Evolutionary conservation across 2,888 invertebrate species (phyloP).

Genomic region (Scaptomyza polygonia): DNA sequence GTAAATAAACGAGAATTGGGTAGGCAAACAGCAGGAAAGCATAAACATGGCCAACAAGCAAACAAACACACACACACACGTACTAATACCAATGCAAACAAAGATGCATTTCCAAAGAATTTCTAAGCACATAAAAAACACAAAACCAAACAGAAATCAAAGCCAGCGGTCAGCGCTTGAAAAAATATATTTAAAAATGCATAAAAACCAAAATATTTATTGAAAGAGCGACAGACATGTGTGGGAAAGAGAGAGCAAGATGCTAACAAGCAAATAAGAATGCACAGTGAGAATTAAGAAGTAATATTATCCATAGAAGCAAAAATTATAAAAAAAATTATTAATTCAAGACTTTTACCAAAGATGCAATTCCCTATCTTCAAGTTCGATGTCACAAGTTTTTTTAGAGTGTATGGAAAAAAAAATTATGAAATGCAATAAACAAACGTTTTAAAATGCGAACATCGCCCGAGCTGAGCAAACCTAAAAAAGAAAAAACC

Average conservation of each 20-base stretch:
- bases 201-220: slow-evolving; percentile 81
- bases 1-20: slow-evolving; percentile 73
- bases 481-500: slow-evolving; percentile 1
- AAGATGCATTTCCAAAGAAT: slow-evolving; percentile 76
- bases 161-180: slow-evolving; percentile 65
- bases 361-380: too few species aligned
- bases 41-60: slow-evolving; percentile 73
- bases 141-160: slow-evolving; percentile 43
- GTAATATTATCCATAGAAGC: too few species aligned
- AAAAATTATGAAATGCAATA: slow-evolving; percentile 47
- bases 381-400: background rate
- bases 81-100: slow-evolving; percentile 39
- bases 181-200: slow-evolving; percentile 77
- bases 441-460: slow-evolving; percentile 57
- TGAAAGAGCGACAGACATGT: slow-evolving; percentile 36
- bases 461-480: slow-evolving; percentile 58
- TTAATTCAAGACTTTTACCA: too few species aligned
- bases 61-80: slow-evolving; percentile 55
- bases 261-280: slow-evolving; percentile 59
- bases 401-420: slow-evolving; percentile 1
- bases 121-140: slow-evolving; percentile 70
- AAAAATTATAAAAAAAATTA: too few species aligned
- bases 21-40: slow-evolving; percentile 78
- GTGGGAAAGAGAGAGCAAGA: slow-evolving; percentile 21
- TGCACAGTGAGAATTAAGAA: slow-evolving; percentile 1